Conservation (phyloP, 1,140 invertebrate species). For the Carposina sasakii region DNA sequence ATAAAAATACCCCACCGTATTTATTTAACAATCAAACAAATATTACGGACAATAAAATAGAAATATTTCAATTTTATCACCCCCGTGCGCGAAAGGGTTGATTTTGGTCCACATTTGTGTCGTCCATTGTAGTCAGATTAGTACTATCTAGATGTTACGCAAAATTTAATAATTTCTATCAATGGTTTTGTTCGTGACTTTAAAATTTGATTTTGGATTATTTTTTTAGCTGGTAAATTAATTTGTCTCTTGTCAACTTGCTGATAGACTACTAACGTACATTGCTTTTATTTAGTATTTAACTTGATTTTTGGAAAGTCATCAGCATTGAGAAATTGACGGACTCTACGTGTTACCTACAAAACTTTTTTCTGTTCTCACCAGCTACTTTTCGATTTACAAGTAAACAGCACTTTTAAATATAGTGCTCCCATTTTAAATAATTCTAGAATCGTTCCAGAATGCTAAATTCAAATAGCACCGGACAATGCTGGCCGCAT, state of each 20-base stretch:
- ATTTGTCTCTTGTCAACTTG: too few species aligned
- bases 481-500: constrained; percentile 7
- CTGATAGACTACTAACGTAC: too few species aligned
- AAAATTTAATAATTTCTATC: constrained; percentile 60
- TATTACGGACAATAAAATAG: constrained; percentile 71
- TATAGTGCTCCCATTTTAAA: too few species aligned
- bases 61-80: constrained; percentile 72
- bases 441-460: too few species aligned
- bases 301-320: too few species aligned
- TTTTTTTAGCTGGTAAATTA: constrained; percentile 28
- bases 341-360: too few species aligned
- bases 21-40: constrained; percentile 73
- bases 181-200: constrained; percentile 21
- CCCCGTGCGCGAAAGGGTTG: constrained; percentile 64
- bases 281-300: too few species aligned
- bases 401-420: too few species aligned
- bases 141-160: constrained; percentile 61
- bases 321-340: too few species aligned
- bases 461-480: too few species aligned
- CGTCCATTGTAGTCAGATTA: constrained; percentile 42
- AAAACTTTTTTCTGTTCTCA: too few species aligned
- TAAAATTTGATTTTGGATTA: constrained; percentile 22
- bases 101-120: constrained; percentile 41
- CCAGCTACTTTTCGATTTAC: too few species aligned
- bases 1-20: constrained; percentile 66